These are phyloP conservation scores for Hexactinellida sp. DNA, from an alignment of 37 sponge, comb jelly and placozoan species.

Conservation along the genomic window DNA sequence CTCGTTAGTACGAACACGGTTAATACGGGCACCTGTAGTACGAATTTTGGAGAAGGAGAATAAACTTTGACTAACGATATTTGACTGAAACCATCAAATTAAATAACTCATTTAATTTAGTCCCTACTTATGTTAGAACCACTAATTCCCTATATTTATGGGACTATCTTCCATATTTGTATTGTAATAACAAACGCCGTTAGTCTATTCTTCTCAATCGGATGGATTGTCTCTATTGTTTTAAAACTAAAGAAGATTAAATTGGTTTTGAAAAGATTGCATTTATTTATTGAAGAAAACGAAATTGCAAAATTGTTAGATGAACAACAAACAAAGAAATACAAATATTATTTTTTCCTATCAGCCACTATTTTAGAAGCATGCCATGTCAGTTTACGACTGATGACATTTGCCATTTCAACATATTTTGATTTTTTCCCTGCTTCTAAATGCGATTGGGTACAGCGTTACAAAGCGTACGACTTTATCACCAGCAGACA, in stretches of 20 bases:
- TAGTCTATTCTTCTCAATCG: background rate
- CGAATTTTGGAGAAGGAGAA: too few relatives aligned
- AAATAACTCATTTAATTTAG: too few relatives aligned
- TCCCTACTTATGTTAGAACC: background rate
- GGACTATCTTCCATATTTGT: background rate
- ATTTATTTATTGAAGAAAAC: background rate
- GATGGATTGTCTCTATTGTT: background rate
- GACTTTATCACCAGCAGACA: background rate
- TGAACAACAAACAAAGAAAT: background rate
- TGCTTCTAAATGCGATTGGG: background rate
- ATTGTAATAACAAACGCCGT: background rate
- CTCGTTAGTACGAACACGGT: too few relatives aligned
- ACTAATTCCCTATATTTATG: background rate
- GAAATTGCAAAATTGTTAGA: background rate
- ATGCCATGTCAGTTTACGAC: background rate
- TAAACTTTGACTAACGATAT: too few relatives aligned
- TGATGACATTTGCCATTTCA: background rate
- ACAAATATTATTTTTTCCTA: conserved; percentile 3
- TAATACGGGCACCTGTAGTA: too few relatives aligned
- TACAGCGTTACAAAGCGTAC: background rate
- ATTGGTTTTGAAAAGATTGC: background rate
- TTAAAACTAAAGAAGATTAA: background rate
- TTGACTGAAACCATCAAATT: too few relatives aligned
- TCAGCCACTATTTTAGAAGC: background rate
- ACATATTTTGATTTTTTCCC: background rate